Percentiles rank a stretch among this genome's conserved stretches.
These are phyloP conservation scores for Arctia plantaginis DNA, from an alignment of 2,888 invertebrate genomes.

Conservation along the genomic window DNA sequence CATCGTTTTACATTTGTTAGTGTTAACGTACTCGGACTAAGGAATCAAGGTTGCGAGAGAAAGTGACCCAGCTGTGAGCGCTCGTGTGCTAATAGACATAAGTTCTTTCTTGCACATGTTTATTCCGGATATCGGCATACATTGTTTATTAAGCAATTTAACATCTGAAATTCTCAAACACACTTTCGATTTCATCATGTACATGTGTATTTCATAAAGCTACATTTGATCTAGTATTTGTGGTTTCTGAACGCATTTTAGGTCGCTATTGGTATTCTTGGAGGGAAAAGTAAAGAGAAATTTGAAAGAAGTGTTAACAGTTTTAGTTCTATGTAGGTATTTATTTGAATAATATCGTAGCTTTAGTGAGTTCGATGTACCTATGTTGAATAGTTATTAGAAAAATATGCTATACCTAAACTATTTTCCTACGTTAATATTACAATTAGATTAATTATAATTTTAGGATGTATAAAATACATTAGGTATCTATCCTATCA, in stretches of 20 bases:
- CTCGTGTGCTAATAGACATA: conserved; percentile 57
- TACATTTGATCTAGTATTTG: conserved; percentile 3
- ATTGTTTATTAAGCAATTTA: conserved; percentile 37
- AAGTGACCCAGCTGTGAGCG: conserved; percentile 78
- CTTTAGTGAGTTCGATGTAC: not conserved
- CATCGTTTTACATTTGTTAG: conserved; percentile 67
- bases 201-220: conserved; percentile 8
- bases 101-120: conserved; percentile 55
- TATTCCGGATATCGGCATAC: conserved; percentile 45
- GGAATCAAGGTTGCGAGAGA: conserved; percentile 85
- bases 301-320: conserved; percentile 38
- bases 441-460: no score
- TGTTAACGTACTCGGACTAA: conserved; percentile 74
- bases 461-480: no score
- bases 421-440: no score
- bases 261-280: conserved; percentile 52
- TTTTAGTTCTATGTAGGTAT: not conserved
- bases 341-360: not conserved
- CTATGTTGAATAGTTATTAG: no score
- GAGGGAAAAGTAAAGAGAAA: conserved; percentile 46
- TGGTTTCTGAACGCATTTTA: conserved; percentile 27
- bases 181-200: conserved; percentile 28
- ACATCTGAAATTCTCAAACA: conserved; percentile 21
- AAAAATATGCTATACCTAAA: no score
- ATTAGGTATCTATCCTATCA: no score